A percentile compares a stretch with the other conserved stretches of the same genome.
These are phyloP conservation scores for Coleophora flavipennella DNA, from an alignment of 2,888 invertebrate species.

Conservation along the genomic window DNA sequence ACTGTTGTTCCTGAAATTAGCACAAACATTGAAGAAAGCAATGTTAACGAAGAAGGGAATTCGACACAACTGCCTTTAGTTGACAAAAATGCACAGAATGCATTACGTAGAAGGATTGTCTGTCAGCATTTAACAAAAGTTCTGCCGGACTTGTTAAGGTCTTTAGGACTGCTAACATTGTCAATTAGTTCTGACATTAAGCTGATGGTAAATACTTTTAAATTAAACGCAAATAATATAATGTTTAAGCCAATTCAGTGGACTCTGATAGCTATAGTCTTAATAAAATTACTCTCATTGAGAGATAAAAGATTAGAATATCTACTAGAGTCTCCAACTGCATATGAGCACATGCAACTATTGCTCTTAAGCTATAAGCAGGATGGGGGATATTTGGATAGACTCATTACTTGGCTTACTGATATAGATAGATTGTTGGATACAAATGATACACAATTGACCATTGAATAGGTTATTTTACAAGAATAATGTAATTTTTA, in stretches of 20 bases:
- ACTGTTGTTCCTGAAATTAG: constrained; percentile 47
- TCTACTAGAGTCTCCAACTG: constrained; percentile 38
- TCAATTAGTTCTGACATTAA: constrained; percentile 59
- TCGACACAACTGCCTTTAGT: constrained; percentile 74
- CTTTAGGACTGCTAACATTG: constrained; percentile 53
- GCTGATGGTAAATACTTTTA: constrained; percentile 75
- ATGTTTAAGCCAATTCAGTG: constrained; percentile 81
- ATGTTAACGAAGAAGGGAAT: constrained; percentile 33
- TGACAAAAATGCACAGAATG: constrained; percentile 77
- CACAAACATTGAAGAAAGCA: constrained; percentile 21
- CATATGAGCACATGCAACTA: constrained; percentile 56
- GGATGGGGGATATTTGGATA: constrained; percentile 63
- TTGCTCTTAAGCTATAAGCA: constrained; percentile 63
- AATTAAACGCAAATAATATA: constrained; percentile 79
- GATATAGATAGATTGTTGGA: constrained; percentile 61
- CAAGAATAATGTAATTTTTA: no score
- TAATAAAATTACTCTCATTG: constrained; percentile 75
- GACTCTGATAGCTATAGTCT: constrained; percentile 78
- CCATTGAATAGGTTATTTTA: constrained; percentile 25
- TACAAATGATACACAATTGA: constrained; percentile 49
- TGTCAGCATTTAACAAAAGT: constrained; percentile 77
- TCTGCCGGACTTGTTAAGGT: constrained; percentile 70
- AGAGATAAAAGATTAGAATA: constrained; percentile 41
- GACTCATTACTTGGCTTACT: constrained; percentile 62
- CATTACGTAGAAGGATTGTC: constrained; percentile 78